Base-by-base conservation (phyloP, 2,113 vertebrate species). In the Meleagris gallopavo region DNA sequence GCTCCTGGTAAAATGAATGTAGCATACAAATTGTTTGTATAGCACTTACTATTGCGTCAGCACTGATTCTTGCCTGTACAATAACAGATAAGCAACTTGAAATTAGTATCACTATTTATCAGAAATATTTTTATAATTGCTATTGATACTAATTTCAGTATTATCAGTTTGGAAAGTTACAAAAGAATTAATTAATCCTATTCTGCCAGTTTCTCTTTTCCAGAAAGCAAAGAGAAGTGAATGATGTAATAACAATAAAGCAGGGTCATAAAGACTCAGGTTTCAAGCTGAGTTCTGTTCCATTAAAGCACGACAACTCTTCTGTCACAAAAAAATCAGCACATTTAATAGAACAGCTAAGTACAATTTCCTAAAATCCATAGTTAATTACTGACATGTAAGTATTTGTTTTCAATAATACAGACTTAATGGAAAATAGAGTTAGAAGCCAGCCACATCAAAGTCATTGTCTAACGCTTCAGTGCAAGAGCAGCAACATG, bases 91-190 rank as follows among this genome's bases (percentile, higher is more conserved):
- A 84, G 60, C 62, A 58, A 73, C 77, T 91, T 91, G 87, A 93
- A 41, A 94, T 77, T 36, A 86, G 89, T 34, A 19, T 82, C 89
- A 88, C 60, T 87, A 69, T 90, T 91, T 90, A 81, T 36, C 69
- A 20, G 41, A 34, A 78, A 79, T 57, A 62, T 50, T 94, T 96
- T 94, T 83, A 92, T 58, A 90, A 80, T 85, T 76, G 95, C 93
- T 95, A 90, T 89, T 83, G 55, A 97, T 96, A 92, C 34, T 73
- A 93, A 94, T 95, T 96, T 97, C 92, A 97, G 93, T 78, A 93
- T 86, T 95, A 94, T 96, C 83, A 90, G 64, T 48, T 87, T 80
- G 67, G 88, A 90, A 93, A 96, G 78, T 88, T 94, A 89, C 77
- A 83, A 67, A 67, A 89, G 19, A 94, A 93, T 88, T 92, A 89